These are phyloP conservation scores for Episyrphus balteatus DNA, from an alignment of 1,140 invertebrate genomes.

Conservation along the genomic window DNA sequence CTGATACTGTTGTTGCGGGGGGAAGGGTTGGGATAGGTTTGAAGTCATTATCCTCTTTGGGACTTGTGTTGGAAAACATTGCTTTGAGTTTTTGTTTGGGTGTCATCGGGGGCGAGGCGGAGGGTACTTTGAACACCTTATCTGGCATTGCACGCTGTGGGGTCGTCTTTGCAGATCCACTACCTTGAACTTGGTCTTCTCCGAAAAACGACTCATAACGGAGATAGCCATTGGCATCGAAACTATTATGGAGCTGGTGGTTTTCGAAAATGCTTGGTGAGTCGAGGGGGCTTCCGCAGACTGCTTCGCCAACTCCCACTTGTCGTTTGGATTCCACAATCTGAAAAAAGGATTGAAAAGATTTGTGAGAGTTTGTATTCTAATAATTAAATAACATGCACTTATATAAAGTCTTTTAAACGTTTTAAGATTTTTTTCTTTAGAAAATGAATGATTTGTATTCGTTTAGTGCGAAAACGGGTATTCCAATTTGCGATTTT, in stretches of 20 bases:
- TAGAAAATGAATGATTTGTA: too few relatives aligned
- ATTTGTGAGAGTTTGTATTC: too few relatives aligned
- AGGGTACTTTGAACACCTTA: conserved; percentile 20
- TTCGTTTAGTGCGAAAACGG: too few relatives aligned
- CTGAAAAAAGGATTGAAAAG: conserved; percentile 22
- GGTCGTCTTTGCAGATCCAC: neutral
- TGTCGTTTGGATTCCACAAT: conserved; percentile 54
- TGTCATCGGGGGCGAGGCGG: conserved; percentile 10
- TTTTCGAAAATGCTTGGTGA: conserved; percentile 38
- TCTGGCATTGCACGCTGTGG: neutral
- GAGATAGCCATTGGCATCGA: conserved; percentile 46
- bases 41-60: too few relatives aligned
- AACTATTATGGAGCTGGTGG: conserved; percentile 53
- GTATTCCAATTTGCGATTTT: too few relatives aligned
- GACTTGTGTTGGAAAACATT: neutral
- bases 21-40: too few relatives aligned
- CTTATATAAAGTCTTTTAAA: too few relatives aligned
- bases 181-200: conserved; percentile 24
- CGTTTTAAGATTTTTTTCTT: too few relatives aligned
- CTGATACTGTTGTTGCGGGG: too few relatives aligned
- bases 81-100: conserved; percentile 8
- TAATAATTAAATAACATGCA: too few relatives aligned
- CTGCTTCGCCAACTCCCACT: conserved; percentile 48
- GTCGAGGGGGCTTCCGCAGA: conserved; percentile 48
- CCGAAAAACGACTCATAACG: conserved; percentile 19